These are phyloP conservation scores for Megamerina dolium DNA, from an alignment of 2,888 invertebrate genomes.

Conservation along the genomic window DNA sequence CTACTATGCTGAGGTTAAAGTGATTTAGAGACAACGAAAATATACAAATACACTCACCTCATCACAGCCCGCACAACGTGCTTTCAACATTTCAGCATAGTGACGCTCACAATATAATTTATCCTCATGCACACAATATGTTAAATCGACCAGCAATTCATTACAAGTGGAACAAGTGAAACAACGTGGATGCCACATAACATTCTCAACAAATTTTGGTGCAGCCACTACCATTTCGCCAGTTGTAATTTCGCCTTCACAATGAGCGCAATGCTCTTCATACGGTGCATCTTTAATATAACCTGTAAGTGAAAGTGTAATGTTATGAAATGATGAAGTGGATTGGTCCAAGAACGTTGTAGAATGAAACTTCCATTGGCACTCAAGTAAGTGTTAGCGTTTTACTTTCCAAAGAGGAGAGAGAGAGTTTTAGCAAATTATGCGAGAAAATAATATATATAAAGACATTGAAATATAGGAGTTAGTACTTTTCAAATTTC, in stretches of 20 bases:
- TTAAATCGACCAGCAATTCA: constrained; percentile 91
- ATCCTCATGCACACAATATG: constrained; percentile 89
- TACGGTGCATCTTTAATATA: constrained; percentile 59
- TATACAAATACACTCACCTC: constrained; percentile 80
- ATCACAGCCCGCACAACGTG: constrained; percentile 94
- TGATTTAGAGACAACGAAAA: too few relatives aligned
- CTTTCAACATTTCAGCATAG: constrained; percentile 93
- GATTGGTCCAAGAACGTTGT: too few relatives aligned
- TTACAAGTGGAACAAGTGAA: constrained; percentile 84
- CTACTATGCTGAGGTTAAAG: too few relatives aligned
- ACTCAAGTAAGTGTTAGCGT: too few relatives aligned
- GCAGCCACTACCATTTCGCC: constrained; percentile 82
- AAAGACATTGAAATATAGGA: too few relatives aligned
- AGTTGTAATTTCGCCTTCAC: constrained; percentile 69
- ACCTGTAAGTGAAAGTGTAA: too few relatives aligned
- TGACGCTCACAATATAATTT: constrained; percentile 89
- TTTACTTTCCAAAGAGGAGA: too few relatives aligned
- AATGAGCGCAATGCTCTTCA: constrained; percentile 70
- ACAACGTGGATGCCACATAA: constrained; percentile 87
- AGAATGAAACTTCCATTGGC: too few relatives aligned
- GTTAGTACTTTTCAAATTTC: too few relatives aligned
- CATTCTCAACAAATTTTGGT: constrained; percentile 70
- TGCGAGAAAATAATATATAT: too few relatives aligned
- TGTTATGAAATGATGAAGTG: constrained; percentile 16
- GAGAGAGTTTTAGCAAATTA: too few relatives aligned